A percentile compares a stretch with the other conserved stretches of the same genome.
These are phyloP conservation scores for Drosophila ficusphila DNA, from an alignment of 1,140 invertebrate genomes.

Conservation along the genomic window DNA sequence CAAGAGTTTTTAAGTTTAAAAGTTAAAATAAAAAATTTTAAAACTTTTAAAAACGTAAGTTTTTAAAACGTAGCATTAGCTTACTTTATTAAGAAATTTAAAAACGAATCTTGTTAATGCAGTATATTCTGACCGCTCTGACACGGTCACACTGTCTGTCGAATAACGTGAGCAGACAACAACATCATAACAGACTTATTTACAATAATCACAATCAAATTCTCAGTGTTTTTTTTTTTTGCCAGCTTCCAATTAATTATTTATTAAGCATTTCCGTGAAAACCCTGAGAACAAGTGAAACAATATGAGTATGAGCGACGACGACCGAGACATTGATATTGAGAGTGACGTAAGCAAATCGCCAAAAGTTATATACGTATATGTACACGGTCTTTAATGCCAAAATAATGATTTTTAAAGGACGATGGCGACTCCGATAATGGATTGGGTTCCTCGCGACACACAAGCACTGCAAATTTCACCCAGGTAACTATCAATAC, in stretches of 20 bases:
- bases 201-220: slow-evolving; percentile 29
- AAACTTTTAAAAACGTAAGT: too few relatives aligned
- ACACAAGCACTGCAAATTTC: slow-evolving; percentile 74
- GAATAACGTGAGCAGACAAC: slow-evolving; percentile 19
- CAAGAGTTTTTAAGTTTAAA: too few relatives aligned
- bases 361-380: not conserved
- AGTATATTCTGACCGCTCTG: too few relatives aligned
- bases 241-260: too few relatives aligned
- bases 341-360: slow-evolving; percentile 91
- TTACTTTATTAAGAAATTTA: too few relatives aligned
- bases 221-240: not conserved
- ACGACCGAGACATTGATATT: slow-evolving; percentile 95
- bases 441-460: slow-evolving; percentile 84
- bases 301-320: slow-evolving; percentile 89
- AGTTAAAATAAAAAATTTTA: too few relatives aligned
- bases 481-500: slow-evolving; percentile 58
- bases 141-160: not conserved
- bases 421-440: slow-evolving; percentile 88
- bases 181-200: slow-evolving; percentile 8
- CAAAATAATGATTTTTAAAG: slow-evolving; percentile 72
- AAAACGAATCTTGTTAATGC: too few relatives aligned
- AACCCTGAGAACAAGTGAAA: not conserved
- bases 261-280: too few relatives aligned
- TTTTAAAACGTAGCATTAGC: not conserved
- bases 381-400: not conserved